Evolutionary conservation across 2,888 invertebrate genomes (phyloP).

Genomic region (Pseudococcus viburni): DNA sequence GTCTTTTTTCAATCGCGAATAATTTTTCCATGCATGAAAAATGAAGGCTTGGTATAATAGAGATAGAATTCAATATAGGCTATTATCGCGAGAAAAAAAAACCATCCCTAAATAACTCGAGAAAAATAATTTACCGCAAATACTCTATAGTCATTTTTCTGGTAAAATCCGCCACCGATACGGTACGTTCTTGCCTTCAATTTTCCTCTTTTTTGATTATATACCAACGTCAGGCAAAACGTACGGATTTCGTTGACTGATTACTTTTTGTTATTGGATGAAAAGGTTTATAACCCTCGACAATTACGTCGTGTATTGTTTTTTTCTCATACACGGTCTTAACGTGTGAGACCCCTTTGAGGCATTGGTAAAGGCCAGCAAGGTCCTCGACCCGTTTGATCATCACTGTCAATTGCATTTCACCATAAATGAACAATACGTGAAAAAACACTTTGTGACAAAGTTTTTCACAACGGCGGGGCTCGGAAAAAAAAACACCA

Average conservation of each 20-base stretch:
- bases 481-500: background rate
- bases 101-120: background rate
- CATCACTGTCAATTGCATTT: constrained; percentile 41
- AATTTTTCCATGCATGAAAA: constrained; percentile 10
- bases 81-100: background rate
- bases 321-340: background rate
- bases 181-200: background rate
- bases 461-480: background rate
- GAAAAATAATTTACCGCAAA: constrained; percentile 5
- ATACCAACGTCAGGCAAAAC: constrained; percentile 22
- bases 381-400: constrained; percentile 41
- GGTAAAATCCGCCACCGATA: background rate
- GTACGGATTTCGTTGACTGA: constrained; percentile 40
- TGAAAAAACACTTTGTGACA: constrained; percentile 44
- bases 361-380: background rate
- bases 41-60: background rate
- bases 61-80: constrained; percentile 30
- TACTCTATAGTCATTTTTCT: background rate
- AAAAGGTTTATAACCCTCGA: constrained; percentile 47
- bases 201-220: background rate
- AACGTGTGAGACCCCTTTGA: background rate
- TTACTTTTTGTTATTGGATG: constrained; percentile 39
- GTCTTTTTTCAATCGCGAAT: background rate
- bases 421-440: constrained; percentile 41
- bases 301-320: constrained; percentile 28